phyloP scores from a whole-genome alignment of 2,797 vertebrate species.

The Huso huso region DNA sequence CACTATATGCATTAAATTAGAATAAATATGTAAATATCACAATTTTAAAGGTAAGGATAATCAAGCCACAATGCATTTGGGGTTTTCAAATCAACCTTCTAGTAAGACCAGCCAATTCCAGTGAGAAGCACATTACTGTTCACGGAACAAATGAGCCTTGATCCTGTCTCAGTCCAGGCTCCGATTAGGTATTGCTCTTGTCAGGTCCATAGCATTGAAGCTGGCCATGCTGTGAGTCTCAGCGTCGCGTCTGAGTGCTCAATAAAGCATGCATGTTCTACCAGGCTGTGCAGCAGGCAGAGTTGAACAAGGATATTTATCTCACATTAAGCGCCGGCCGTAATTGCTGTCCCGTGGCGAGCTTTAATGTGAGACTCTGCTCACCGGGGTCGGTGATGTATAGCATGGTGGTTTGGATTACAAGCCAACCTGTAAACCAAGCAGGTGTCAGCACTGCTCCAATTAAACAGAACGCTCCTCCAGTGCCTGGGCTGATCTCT shows the following conservation, averaged over 20 bases:
- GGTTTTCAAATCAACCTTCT: too few species aligned
- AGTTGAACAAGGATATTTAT: background rate
- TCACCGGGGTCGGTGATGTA: background rate
- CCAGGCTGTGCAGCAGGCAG: background rate
- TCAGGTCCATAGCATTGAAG: background rate
- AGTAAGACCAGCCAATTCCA: background rate
- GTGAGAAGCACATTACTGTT: background rate
- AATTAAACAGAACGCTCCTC: conserved; percentile 1
- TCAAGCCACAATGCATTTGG: too few species aligned
- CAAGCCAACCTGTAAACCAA: background rate
- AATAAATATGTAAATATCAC: too few species aligned
- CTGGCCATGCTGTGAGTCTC: conserved; percentile 2
- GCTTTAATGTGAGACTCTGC: conserved; percentile 8
- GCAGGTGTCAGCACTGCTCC: background rate
- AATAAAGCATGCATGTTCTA: conserved; percentile 10
- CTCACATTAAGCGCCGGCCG: background rate
- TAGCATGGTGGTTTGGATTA: background rate
- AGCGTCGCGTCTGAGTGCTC: conserved; percentile 9
- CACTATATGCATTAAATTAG: too few species aligned
- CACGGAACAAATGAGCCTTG: background rate
- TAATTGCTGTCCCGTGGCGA: conserved; percentile 16
- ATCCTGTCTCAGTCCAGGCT: background rate
- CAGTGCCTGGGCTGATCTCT: background rate
- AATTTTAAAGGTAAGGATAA: too few species aligned
- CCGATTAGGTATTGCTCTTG: background rate